Evolutionary conservation across 2,888 invertebrate species (phyloP).

Genomic region (Tholera decimalis): DNA sequence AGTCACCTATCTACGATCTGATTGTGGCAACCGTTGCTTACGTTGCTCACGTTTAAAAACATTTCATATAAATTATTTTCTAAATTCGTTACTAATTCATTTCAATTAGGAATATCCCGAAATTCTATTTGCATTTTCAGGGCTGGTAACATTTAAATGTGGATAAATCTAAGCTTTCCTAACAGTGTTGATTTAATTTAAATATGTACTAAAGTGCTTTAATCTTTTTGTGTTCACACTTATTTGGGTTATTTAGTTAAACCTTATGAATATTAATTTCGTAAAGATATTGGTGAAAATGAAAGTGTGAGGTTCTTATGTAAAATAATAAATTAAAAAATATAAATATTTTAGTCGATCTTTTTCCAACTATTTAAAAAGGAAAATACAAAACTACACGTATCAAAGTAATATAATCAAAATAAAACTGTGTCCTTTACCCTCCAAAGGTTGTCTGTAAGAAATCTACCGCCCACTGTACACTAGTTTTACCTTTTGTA

Average conservation of each 20-base stretch:
- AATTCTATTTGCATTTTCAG: slow-evolving; percentile 40
- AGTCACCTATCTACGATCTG: too few relatives aligned
- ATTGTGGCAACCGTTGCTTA: too few relatives aligned
- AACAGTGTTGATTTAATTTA: slow-evolving; percentile 29
- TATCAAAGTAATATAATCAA: too few relatives aligned
- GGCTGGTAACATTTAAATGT: slow-evolving; percentile 26
- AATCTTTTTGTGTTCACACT: slow-evolving; percentile 26
- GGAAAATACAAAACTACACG: too few relatives aligned
- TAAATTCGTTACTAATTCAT: slow-evolving; percentile 35
- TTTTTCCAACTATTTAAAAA: too few relatives aligned
- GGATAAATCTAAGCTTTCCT: slow-evolving; percentile 15
- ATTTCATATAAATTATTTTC: slow-evolving; percentile 18
- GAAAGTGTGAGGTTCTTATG: too few relatives aligned
- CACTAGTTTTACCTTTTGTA: too few relatives aligned
- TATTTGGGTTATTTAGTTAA: background rate
- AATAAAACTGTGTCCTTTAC: too few relatives aligned
- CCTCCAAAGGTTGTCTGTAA: too few relatives aligned
- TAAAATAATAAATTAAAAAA: too few relatives aligned
- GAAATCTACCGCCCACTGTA: too few relatives aligned
- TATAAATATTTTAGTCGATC: too few relatives aligned
- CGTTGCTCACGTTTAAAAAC: slow-evolving; percentile 10
- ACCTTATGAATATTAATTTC: background rate
- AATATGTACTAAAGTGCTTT: slow-evolving; percentile 21
- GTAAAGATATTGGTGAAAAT: background rate
- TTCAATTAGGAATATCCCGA: slow-evolving; percentile 8